These are phyloP conservation scores for Oreohelix idahoensis DNA, from an alignment of 1,140 invertebrate species.

Conservation along the genomic window DNA sequence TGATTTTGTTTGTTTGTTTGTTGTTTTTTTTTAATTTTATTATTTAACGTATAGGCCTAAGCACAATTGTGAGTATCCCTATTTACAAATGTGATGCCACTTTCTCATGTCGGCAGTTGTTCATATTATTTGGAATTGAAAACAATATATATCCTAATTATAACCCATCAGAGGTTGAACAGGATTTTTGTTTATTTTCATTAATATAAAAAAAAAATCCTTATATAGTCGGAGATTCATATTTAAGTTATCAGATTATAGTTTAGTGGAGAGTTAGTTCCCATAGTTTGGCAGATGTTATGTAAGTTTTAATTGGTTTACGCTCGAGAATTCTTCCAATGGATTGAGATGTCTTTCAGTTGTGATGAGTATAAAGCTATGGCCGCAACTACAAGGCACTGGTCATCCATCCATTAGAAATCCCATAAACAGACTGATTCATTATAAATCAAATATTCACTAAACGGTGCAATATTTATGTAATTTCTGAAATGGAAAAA, in stretches of 20 bases:
- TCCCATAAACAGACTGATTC: not conserved
- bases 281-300: not conserved
- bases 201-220: too few relatives aligned
- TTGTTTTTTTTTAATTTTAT: too few relatives aligned
- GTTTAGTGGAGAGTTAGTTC: not conserved
- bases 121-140: too few relatives aligned
- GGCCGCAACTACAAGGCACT: not conserved
- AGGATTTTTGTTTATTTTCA: too few relatives aligned
- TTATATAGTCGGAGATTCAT: too few relatives aligned
- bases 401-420: not conserved
- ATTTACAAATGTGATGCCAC: too few relatives aligned
- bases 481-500: not conserved
- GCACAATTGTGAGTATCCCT: too few relatives aligned
- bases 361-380: conserved; percentile 17
- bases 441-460: not conserved
- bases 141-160: too few relatives aligned
- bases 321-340: not conserved
- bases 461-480: not conserved
- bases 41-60: too few relatives aligned
- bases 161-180: too few relatives aligned
- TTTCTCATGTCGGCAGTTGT: too few relatives aligned
- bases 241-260: not conserved
- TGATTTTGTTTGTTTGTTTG: too few relatives aligned
- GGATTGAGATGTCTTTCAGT: not conserved
- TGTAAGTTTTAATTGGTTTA: conserved; percentile 3